Percentiles rank a stretch among this genome's conserved stretches.
phyloP scores from a whole-genome alignment of 2,888 invertebrate genomes.

The Caenorhabditis afra region DNA sequence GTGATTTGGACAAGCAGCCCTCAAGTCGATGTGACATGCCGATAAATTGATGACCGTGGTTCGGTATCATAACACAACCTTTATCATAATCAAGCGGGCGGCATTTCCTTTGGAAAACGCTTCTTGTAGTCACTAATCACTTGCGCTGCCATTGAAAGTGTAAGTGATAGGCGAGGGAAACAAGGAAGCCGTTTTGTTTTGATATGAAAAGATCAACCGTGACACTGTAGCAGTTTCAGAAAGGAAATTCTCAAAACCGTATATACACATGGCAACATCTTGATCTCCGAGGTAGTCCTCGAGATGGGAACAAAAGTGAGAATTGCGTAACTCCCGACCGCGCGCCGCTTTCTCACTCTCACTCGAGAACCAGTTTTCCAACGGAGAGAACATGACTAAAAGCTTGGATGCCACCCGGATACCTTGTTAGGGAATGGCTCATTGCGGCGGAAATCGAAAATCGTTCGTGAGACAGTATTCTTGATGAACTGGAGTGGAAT shows the following conservation, averaged over 20 bases:
- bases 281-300: constrained; percentile 33
- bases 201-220: not conserved
- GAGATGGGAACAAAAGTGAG: constrained; percentile 29
- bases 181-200: constrained; percentile 11
- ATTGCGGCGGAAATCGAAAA: constrained; percentile 39
- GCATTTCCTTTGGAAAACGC: not conserved
- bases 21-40: constrained; percentile 22
- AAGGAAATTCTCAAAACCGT: not conserved
- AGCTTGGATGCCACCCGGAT: constrained; percentile 15
- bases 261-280: constrained; percentile 7
- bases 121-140: too few species aligned
- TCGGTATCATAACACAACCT: constrained; percentile 54
- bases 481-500: not conserved
- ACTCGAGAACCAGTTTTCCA: constrained; percentile 41
- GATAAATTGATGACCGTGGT: constrained; percentile 48
- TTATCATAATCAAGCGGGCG: constrained; percentile 21
- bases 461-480: not conserved
- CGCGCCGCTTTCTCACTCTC: constrained; percentile 24
- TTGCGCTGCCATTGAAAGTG: constrained; percentile 18
- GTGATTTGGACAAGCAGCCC: constrained; percentile 26
- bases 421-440: constrained; percentile 43
- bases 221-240: too few species aligned
- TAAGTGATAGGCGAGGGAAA: constrained; percentile 39
- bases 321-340: constrained; percentile 35
- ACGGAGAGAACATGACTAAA: constrained; percentile 11